Evolutionary conservation across 2,888 invertebrate species (phyloP).

Genomic region (Stictocephala bisonia): DNA sequence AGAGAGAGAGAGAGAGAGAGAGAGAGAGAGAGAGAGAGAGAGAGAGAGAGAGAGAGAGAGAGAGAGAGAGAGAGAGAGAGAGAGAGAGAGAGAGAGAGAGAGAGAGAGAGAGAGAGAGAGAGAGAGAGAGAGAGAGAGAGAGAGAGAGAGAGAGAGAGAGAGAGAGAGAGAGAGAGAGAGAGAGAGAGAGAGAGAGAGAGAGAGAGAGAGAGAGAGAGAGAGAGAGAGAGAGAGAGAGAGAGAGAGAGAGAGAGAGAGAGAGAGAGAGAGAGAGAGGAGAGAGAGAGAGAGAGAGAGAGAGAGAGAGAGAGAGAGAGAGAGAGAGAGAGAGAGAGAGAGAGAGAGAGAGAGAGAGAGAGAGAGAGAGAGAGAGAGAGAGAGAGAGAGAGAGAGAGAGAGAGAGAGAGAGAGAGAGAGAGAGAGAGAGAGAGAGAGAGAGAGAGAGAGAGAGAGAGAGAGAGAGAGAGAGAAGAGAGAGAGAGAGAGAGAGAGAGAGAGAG

Average conservation of each 20-base stretch:
- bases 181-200: constrained; percentile 59
- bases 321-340: not conserved
- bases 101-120: constrained; percentile 19
- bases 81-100: constrained; percentile 14
- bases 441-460: not conserved
- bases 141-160: constrained; percentile 23
- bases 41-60: constrained; percentile 33
- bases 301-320: not conserved
- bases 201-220: constrained; percentile 42
- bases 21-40: constrained; percentile 42
- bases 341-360: not conserved
- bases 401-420: not conserved
- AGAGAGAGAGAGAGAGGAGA: not conserved
- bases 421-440: not conserved
- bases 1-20: not conserved
- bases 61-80: constrained; percentile 20
- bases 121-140: constrained; percentile 18
- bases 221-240: not conserved
- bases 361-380: not conserved
- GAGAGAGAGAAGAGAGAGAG: not conserved
- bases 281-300: not conserved
- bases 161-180: constrained; percentile 55
- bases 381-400: not conserved
- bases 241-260: not conserved
- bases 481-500: constrained; percentile 15